A percentile compares a stretch with the other conserved stretches of the same genome.
phyloP scores from a whole-genome alignment of 2,113 vertebrate genomes.

The Galemys pyrenaicus region DNA sequence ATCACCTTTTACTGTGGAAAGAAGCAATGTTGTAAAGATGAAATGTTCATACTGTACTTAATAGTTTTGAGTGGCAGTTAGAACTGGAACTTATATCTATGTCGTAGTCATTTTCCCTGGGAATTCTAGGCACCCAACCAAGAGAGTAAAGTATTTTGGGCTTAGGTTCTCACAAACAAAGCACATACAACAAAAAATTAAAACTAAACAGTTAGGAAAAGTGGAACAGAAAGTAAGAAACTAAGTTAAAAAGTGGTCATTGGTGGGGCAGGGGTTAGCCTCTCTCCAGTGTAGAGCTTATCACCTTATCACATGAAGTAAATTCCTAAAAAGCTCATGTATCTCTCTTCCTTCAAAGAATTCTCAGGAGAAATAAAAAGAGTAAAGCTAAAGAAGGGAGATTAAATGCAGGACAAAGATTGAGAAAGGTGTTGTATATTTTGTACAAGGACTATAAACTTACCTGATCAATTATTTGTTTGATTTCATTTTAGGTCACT shows the following conservation, averaged over 20 bases:
- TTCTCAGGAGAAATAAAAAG: neutral
- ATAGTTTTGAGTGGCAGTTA: neutral
- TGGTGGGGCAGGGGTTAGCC: neutral
- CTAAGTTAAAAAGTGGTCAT: neutral
- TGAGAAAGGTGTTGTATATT: neutral
- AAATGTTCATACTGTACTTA: neutral
- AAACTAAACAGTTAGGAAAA: neutral
- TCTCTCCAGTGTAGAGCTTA: neutral
- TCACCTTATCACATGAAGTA: neutral
- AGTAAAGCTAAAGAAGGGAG: neutral
- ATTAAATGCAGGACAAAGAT: neutral
- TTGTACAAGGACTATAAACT: neutral
- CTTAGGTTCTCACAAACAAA: neutral
- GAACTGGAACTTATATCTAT: neutral
- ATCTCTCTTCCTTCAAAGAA: neutral
- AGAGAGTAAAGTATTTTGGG: neutral
- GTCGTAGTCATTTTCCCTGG: constrained; percentile 11
- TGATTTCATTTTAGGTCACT: too few relatives aligned
- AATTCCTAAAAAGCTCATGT: neutral
- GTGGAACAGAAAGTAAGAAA: neutral
- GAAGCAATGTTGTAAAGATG: neutral
- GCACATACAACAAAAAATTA: neutral
- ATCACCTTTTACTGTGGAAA: constrained; percentile 16
- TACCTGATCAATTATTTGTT: neutral
- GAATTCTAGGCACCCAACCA: neutral